phyloP scores from a whole-genome alignment of 2,113 vertebrate species.

The Tachysurus fulvidraco region DNA sequence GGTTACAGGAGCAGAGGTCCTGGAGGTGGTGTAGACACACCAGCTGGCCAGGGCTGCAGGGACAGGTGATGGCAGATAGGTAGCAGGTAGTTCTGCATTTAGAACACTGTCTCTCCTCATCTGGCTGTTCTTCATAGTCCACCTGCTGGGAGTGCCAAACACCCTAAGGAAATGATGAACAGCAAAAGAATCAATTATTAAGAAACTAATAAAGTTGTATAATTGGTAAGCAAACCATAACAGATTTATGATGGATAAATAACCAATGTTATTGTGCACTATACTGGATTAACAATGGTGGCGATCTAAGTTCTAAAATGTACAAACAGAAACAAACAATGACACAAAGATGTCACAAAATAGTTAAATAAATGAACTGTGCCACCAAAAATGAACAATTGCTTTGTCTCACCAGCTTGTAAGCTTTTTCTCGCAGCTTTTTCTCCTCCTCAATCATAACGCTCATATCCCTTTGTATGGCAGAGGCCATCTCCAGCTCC shows the following conservation, averaged over 20 bases:
- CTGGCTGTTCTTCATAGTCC: constrained; percentile 87
- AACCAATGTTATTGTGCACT: background rate
- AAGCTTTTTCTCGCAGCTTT: constrained; percentile 76
- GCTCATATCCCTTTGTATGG: constrained; percentile 86
- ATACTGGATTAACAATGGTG: background rate
- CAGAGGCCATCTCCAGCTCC: constrained; percentile 85
- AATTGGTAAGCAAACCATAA: background rate
- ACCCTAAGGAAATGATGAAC: constrained; percentile 73
- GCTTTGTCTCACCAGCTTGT: constrained; percentile 79
- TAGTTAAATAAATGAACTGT: background rate
- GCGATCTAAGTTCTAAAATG: too few relatives aligned
- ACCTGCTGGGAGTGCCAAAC: constrained; percentile 80
- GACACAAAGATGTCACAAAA: background rate
- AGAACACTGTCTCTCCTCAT: constrained; percentile 91
- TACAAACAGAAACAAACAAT: background rate
- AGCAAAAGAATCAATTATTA: constrained; percentile 42
- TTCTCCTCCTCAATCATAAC: constrained; percentile 86
- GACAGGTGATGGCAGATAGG: constrained; percentile 91
- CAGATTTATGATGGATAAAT: background rate
- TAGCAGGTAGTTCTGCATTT: constrained; percentile 97
- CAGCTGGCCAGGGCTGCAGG: constrained; percentile 81
- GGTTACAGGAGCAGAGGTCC: constrained; percentile 85
- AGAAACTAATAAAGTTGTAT: background rate
- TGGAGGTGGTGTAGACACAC: constrained; percentile 87
- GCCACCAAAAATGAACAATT: background rate